phyloP scores from a whole-genome alignment of 2,113 vertebrate genomes.

The Gymnarchus niloticus region DNA sequence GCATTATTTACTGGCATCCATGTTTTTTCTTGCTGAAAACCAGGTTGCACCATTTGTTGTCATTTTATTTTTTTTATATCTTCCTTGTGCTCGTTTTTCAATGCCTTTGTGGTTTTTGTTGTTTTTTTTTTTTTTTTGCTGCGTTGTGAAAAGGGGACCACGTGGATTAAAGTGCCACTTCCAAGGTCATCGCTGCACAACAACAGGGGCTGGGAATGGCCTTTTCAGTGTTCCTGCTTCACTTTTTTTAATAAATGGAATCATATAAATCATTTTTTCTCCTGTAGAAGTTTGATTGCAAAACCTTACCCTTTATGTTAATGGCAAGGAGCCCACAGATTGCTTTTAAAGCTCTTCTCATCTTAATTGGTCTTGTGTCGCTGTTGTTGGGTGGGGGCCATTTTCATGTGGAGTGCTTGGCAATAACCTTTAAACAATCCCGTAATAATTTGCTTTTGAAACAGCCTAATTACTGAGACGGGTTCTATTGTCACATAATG shows the following conservation, averaged over 20 bases:
- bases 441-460: slow-evolving; percentile 38
- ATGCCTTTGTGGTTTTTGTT: not conserved
- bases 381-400: slow-evolving; percentile 10
- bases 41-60: not conserved
- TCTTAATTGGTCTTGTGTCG: slow-evolving; percentile 39
- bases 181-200: slow-evolving; percentile 14
- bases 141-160: slow-evolving; percentile 9
- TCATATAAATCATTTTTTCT: slow-evolving; percentile 30
- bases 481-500: slow-evolving; percentile 36
- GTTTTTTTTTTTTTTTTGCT: not conserved
- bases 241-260: slow-evolving; percentile 27
- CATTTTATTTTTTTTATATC: not conserved
- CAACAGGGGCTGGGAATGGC: slow-evolving; percentile 19
- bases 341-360: slow-evolving; percentile 39
- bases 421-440: slow-evolving; percentile 32
- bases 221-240: slow-evolving; percentile 9
- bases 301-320: slow-evolving; percentile 40
- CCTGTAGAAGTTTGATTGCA: slow-evolving; percentile 27
- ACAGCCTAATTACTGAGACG: slow-evolving; percentile 36
- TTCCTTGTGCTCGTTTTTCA: slow-evolving; percentile 11
- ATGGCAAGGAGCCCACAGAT: slow-evolving; percentile 27
- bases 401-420: slow-evolving; percentile 28
- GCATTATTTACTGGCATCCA: not conserved
- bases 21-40: not conserved
- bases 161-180: slow-evolving; percentile 13